Evolutionary conservation across 2,888 invertebrate species (phyloP).

Genomic region (Bellardia pandia): DNA sequence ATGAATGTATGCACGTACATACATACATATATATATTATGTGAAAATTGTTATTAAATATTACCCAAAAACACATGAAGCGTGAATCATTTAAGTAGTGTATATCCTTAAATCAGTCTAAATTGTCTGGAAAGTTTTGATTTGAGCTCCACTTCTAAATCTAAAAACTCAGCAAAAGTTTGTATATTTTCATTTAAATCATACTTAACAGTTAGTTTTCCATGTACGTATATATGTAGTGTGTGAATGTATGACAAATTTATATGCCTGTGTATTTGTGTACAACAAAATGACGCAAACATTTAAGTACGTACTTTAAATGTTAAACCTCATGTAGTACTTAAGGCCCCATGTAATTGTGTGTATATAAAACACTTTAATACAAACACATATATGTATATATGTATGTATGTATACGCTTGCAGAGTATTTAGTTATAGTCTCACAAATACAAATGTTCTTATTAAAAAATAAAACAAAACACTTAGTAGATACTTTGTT

Average conservation of each 20-base stretch:
- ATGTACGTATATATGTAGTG: neutral
- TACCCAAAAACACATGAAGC: neutral
- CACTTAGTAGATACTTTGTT: constrained; percentile 54
- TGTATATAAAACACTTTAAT: constrained; percentile 26
- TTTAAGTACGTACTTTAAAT: constrained; percentile 63
- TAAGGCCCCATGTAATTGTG: constrained; percentile 61
- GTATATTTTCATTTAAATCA: constrained; percentile 27
- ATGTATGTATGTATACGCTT: neutral
- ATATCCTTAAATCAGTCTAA: neutral
- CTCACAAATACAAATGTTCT: constrained; percentile 24
- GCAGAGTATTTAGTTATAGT: constrained; percentile 8
- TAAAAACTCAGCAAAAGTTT: constrained; percentile 9
- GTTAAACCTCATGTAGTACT: constrained; percentile 66
- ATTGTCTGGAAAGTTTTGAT: constrained; percentile 30
- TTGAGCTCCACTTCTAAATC: neutral
- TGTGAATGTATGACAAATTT: neutral
- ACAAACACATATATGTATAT: neutral
- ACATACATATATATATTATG: neutral
- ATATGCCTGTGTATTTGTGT: neutral
- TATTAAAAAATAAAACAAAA: constrained; percentile 45
- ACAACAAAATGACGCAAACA: constrained; percentile 49
- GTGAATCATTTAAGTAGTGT: neutral
- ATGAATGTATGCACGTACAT: no score
- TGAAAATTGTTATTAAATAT: neutral
- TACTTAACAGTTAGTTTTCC: constrained; percentile 27